Percentiles rank a stretch among this genome's conserved stretches.
phyloP scores from a whole-genome alignment of 1,140 invertebrate species.

The Ladona fulva region DNA sequence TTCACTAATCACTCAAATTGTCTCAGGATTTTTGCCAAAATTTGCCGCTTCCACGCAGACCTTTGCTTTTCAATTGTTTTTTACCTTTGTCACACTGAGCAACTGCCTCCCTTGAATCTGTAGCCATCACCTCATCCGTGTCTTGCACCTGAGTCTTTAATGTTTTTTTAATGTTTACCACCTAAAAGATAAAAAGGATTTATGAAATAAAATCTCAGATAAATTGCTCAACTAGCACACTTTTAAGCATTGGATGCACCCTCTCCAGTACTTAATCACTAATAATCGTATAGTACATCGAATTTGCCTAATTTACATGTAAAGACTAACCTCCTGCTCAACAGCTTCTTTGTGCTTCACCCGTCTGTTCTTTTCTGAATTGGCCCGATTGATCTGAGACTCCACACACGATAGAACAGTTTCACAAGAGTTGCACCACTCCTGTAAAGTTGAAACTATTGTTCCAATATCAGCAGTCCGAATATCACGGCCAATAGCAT shows the following conservation, averaged over 20 bases:
- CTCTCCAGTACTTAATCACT: no score
- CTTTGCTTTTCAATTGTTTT: slow-evolving; percentile 39
- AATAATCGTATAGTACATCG: no score
- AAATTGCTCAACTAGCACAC: no score
- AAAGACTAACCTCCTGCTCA: slow-evolving; percentile 65
- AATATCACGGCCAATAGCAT: slow-evolving; percentile 87
- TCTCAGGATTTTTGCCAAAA: slow-evolving; percentile 48
- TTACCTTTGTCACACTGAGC: slow-evolving; percentile 36
- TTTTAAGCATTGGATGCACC: no score
- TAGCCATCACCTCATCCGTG: slow-evolving; percentile 48
- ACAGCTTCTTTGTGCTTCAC: slow-evolving; percentile 72
- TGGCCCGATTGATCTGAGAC: slow-evolving; percentile 77
- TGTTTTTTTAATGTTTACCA: slow-evolving; percentile 70
- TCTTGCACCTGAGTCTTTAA: slow-evolving; percentile 65
- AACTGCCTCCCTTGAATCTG: slow-evolving; percentile 43
- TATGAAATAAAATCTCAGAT: no score
- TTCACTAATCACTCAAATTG: background rate
- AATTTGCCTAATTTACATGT: slow-evolving; percentile 11
- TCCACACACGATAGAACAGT: slow-evolving; percentile 80
- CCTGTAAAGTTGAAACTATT: slow-evolving; percentile 70
- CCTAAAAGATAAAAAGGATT: slow-evolving; percentile 38
- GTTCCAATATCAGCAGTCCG: slow-evolving; percentile 63
- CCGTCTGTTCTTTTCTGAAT: slow-evolving; percentile 70
- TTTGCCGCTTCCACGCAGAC: slow-evolving; percentile 41
- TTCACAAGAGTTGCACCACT: slow-evolving; percentile 89